These are phyloP conservation scores for Ameiurus melas DNA, from an alignment of 2,113 vertebrate genomes.

Conservation along the genomic window DNA sequence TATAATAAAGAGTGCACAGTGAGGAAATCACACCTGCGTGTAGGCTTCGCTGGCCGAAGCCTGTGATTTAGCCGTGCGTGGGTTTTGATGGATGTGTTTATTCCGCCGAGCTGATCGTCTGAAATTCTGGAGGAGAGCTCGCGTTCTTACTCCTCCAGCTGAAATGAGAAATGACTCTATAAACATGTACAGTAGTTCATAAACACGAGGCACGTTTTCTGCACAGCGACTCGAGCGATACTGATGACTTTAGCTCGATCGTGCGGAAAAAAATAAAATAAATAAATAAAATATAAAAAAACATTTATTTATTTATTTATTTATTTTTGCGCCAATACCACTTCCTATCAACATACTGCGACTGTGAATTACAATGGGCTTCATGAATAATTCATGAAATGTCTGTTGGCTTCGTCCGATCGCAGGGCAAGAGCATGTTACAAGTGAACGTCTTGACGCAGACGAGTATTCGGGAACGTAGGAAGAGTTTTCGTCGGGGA, in stretches of 20 bases:
- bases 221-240: not conserved
- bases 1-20: not conserved
- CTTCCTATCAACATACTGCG: not conserved
- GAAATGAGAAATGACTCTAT: constrained; percentile 11
- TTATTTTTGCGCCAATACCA: too few relatives aligned
- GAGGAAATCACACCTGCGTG: not conserved
- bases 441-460: not conserved
- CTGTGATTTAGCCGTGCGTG: constrained; percentile 35
- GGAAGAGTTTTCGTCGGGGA: not conserved
- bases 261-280: not conserved
- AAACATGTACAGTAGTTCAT: constrained; percentile 4
- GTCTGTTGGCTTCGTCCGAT: not conserved
- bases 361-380: not conserved
- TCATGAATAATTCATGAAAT: not conserved
- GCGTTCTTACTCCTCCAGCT: not conserved
- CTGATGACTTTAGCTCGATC: not conserved
- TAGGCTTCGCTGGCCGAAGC: constrained; percentile 6
- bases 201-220: not conserved
- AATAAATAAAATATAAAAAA: not conserved
- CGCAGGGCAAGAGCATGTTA: not conserved
- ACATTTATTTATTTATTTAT: too few relatives aligned
- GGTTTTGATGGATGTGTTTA: constrained; percentile 25
- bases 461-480: not conserved
- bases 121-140: constrained; percentile 6
- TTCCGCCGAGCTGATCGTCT: constrained; percentile 19